Evolutionary conservation across 2,797 vertebrate genomes (phyloP), one percentile per base, ranked within the genome.

Genomic region (Glyptemys insculpta): DNA sequence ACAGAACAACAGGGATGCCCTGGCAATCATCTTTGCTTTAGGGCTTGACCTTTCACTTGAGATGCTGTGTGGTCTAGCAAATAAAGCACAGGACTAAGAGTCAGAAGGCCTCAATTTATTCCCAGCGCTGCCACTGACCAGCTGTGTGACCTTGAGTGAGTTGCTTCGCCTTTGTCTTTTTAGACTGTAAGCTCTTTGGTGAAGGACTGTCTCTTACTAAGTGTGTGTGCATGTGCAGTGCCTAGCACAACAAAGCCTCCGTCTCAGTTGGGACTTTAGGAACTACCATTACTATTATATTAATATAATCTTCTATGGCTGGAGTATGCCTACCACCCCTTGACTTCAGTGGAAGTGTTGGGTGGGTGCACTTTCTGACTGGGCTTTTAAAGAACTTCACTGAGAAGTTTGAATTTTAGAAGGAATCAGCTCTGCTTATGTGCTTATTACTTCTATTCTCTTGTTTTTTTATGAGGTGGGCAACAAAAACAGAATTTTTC

Each of bases 401-500:
- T 29, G 41, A 79, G 44, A 88, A 88, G 37, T 12, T 18, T 6
- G 86, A 62, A 92, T 41, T 57, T 78, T 56, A 80, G 85, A 74
- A 41, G 31, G 84, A 79, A 37, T 57, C n/a, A 10, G 68, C 49
- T n/a, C 31, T 90, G 21, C 47, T 89, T 34, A 79, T 34, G 19
- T 72, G n/a, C 19, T 52, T 53, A 1, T 11, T 8, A 25, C 37
- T 93, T 89, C 44, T 74, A 41, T 1, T 3, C 31, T 5, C 49
- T 50, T 9, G 9, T 18, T 11, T 62, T 62, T 8, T 68, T 79
- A 47, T 31, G 5, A 57, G 79, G 19, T 29, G 74, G 31, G 37
- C 62, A 72, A n/a, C 6, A 72, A 89, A 93, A 95, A 49, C 31
- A 34, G 68, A 54, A 52, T 94, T 68, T 56, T 53, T 29, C 88